Evolutionary conservation across 1,140 invertebrate species (phyloP).

Genomic region (Heliothis virescens): DNA sequence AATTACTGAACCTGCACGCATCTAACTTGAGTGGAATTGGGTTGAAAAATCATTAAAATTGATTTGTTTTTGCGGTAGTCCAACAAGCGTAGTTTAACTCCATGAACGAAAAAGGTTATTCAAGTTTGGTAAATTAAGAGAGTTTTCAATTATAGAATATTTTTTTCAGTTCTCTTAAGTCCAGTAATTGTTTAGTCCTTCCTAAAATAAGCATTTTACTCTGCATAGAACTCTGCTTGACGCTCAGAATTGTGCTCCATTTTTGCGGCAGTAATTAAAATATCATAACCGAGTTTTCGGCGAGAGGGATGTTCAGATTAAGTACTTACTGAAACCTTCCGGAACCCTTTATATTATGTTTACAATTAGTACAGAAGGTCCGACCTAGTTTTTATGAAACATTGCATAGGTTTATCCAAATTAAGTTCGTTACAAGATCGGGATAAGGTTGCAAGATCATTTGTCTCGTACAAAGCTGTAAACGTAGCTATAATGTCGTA

Average conservation of each 20-base stretch:
- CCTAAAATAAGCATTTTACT: no score
- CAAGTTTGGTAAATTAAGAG: no score
- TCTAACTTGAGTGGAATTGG: background rate
- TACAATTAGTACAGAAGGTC: background rate
- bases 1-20: constrained; percentile 26
- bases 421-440: background rate
- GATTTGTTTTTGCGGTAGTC: no score
- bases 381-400: background rate
- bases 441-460: background rate
- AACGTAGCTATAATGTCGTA: constrained; percentile 46
- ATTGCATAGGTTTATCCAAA: background rate
- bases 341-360: background rate
- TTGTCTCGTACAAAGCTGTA: constrained; percentile 17
- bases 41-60: background rate
- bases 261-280: constrained; percentile 3
- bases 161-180: no score
- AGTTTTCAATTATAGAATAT: no score
- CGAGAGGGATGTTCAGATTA: background rate
- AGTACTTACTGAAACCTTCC: background rate
- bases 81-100: no score
- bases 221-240: background rate
- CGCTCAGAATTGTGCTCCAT: no score
- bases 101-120: no score
- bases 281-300: background rate
- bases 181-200: no score